Conservation (phyloP, 1,140 invertebrate genomes). For the Physella acuta region DNA sequence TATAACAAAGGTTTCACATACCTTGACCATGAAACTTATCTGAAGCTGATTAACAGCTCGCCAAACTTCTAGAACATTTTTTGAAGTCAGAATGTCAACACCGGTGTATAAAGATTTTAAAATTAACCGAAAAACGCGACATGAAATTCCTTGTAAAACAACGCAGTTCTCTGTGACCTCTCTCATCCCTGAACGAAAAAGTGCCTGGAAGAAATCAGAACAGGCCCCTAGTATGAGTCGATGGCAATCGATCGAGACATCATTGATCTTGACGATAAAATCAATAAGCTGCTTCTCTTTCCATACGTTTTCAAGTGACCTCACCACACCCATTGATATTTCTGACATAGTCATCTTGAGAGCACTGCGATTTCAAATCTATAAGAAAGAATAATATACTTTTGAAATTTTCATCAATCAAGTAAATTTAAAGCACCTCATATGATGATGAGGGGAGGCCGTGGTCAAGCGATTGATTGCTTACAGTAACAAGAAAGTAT, state of each 20-base stretch:
- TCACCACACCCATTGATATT: too few species aligned
- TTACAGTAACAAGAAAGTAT: too few species aligned
- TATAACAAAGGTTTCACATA: background rate
- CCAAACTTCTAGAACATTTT: background rate
- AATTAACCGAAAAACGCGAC: background rate
- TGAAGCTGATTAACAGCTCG: background rate
- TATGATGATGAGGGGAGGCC: too few species aligned
- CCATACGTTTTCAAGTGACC: background rate
- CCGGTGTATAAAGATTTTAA: background rate
- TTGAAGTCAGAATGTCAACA: background rate
- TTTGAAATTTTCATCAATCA: too few species aligned
- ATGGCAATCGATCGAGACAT: background rate
- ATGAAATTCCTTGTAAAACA: background rate
- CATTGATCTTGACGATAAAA: background rate
- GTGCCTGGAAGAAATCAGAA: background rate
- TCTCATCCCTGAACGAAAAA: background rate
- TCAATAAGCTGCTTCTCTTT: background rate
- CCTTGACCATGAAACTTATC: background rate
- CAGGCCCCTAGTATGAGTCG: background rate
- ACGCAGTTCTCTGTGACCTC: background rate
- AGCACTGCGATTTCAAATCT: too few species aligned
- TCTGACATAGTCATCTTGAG: too few species aligned
- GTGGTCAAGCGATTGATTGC: too few species aligned
- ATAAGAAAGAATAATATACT: too few species aligned
- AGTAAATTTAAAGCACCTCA: too few species aligned